Evolutionary conservation across 2,113 vertebrate genomes (phyloP), one percentile per base, ranked within the genome.

Genomic region (Apodemus speciosus): DNA sequence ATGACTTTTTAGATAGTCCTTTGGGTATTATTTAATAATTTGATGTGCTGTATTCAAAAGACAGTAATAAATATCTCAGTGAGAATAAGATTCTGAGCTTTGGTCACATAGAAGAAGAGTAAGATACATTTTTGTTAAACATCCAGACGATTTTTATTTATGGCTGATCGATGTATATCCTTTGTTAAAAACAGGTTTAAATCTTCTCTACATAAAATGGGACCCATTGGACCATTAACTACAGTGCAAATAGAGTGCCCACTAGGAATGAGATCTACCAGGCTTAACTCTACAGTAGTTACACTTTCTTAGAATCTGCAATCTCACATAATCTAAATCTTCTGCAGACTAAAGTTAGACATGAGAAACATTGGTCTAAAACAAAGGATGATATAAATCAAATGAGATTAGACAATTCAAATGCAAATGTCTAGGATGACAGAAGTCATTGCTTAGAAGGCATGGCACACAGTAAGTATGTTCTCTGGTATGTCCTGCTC

Each of bases 221-320:
- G 20, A 2, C 3, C 2, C 69, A 6, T 46, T 71, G 23, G 4
- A 13, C 25, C 9, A 86, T 53, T 20, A 62, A 2, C 7, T 46
- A 1, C 20, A 20, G 35, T 1, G 13, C 2, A n/a, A 84, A 10
- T 27, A 5, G 4, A 14, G 25, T 56, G 62, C 0, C 51, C 58
- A 5, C 3, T 69, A 89, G 51, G 93, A 90, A 85, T 3, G 2
- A 32, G 43, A 43, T 68, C 3, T 43, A 32, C 64, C 18, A 53
- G 51, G 18, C 32, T 13, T n/a, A 51, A 66, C 56, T 68, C 4
- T 56, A 51, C 38, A 51, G 9, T 64, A 7, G 0, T 71, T 46
- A 10, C 1, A 72, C 49, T 40, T 32, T 53, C 76, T 69, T 1
- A 73, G n/a, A 25, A 13, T 30, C 46, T 69, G 20, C 14, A 68